Evolutionary conservation across 2,797 vertebrate species (phyloP).

Genomic region (Phyllotis vaccarum): DNA sequence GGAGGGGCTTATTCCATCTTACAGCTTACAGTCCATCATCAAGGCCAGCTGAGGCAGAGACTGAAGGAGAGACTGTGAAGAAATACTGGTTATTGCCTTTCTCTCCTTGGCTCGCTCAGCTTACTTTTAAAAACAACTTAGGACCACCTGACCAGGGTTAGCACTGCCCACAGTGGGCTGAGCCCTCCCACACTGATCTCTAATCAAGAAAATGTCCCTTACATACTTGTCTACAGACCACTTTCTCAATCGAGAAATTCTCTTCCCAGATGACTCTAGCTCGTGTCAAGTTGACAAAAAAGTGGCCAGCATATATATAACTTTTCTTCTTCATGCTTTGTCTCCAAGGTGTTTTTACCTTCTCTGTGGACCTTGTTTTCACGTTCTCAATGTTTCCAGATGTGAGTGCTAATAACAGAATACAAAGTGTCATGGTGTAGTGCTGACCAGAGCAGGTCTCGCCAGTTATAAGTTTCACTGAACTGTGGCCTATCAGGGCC

Average conservation of each 20-base stretch:
- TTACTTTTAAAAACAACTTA: background rate
- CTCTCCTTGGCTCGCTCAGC: too few relatives aligned
- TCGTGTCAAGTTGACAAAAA: background rate
- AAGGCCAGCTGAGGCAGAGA: too few relatives aligned
- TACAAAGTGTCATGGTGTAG: background rate
- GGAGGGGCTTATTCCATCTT: too few relatives aligned
- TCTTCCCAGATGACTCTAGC: background rate
- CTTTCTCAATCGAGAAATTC: background rate
- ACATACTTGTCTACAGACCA: too few relatives aligned
- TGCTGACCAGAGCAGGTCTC: background rate
- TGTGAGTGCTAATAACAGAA: too few relatives aligned
- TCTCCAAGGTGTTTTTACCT: background rate
- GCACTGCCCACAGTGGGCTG: background rate
- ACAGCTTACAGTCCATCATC: background rate
- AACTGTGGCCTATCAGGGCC: background rate
- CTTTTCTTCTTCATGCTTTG: background rate
- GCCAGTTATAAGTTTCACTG: background rate
- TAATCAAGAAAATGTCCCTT: background rate
- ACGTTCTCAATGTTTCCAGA: background rate
- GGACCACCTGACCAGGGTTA: background rate
- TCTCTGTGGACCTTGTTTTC: slow-evolving; percentile 1
- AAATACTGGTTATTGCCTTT: background rate
- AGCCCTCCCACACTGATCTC: background rate
- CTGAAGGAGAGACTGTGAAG: background rate
- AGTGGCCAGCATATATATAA: background rate